A percentile compares a stretch with the other conserved stretches of the same genome.
Conservation (phyloP, 2,797 vertebrate genomes). For the Siniperca scherzeri region DNA sequence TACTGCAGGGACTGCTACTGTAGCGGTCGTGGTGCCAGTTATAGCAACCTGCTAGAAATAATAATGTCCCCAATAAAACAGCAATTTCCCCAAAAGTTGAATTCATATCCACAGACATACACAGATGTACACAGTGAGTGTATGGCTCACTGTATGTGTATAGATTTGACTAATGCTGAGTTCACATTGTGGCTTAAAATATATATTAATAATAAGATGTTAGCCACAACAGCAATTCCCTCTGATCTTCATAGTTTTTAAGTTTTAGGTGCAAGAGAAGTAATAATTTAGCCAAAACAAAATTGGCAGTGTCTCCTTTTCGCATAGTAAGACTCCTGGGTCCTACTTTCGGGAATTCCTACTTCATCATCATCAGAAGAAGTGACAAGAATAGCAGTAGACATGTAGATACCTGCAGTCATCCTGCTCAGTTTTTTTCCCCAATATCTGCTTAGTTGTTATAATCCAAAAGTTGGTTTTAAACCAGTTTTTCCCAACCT, state of each 20-base stretch:
- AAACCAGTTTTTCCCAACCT: background rate
- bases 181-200: conserved; percentile 60
- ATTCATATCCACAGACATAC: conserved; percentile 20
- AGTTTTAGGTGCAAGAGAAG: background rate
- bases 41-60: conserved; percentile 15
- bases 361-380: background rate
- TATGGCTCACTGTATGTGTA: background rate
- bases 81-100: background rate
- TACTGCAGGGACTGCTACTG: conserved; percentile 7
- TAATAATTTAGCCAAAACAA: background rate
- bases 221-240: background rate
- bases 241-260: background rate
- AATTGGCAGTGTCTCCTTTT: background rate
- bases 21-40: conserved; percentile 13
- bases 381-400: background rate
- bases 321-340: background rate
- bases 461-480: background rate
- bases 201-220: background rate
- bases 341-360: no score
- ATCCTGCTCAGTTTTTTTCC: background rate
- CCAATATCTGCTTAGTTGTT: no score
- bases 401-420: background rate
- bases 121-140: conserved; percentile 13
- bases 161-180: conserved; percentile 33
- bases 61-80: background rate